These are phyloP conservation scores for Ancistrus triradiatus DNA, from an alignment of 2,113 vertebrate genomes.

Conservation along the genomic window DNA sequence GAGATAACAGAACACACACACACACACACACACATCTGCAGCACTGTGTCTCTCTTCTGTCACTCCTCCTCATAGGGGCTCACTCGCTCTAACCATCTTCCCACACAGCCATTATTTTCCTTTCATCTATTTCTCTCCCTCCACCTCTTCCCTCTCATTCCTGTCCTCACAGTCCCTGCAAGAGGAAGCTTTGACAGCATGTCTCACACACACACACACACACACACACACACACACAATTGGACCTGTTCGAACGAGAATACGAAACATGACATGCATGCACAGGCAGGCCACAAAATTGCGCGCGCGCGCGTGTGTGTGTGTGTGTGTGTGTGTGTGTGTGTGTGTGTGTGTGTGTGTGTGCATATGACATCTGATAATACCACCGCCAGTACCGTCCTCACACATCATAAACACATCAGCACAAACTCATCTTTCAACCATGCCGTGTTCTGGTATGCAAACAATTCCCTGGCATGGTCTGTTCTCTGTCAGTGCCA, in stretches of 20 bases:
- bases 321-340: constrained; percentile 20
- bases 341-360: neutral
- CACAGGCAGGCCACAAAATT: constrained; percentile 6
- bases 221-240: neutral
- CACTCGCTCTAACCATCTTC: constrained; percentile 33
- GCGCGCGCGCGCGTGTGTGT: neutral
- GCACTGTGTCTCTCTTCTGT: constrained; percentile 14
- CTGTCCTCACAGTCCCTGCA: constrained; percentile 12
- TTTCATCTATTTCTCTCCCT: constrained; percentile 30
- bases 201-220: constrained; percentile 6
- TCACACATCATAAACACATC: neutral
- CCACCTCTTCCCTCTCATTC: constrained; percentile 24
- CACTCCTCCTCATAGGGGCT: constrained; percentile 23
- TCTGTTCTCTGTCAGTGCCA: neutral
- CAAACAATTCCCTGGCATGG: neutral
- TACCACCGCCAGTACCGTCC: constrained; percentile 1
- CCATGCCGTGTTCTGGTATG: constrained; percentile 1
- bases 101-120: constrained; percentile 40
- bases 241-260: neutral
- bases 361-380: neutral
- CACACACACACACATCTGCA: constrained; percentile 24
- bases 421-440: constrained; percentile 4
- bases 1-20: constrained; percentile 20
- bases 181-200: constrained; percentile 18
- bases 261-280: neutral